A percentile compares a stretch with the other conserved stretches of the same genome.
Evolutionary conservation across 2,888 invertebrate species (phyloP).

Genomic region (Diploptera punctata): DNA sequence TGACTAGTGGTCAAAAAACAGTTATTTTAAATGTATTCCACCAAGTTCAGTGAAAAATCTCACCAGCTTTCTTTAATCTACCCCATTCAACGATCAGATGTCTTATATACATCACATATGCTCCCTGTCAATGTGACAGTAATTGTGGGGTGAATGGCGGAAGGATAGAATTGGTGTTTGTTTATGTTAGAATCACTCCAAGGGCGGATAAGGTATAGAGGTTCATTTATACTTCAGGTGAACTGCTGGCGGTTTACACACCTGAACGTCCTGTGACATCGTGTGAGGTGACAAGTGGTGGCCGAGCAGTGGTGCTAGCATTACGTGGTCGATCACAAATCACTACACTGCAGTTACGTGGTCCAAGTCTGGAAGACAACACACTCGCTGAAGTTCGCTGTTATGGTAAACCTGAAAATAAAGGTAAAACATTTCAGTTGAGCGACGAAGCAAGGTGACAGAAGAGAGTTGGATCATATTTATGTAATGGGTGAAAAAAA

Average conservation of each 20-base stretch:
- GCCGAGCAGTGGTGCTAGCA: conserved; percentile 72
- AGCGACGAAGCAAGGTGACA: conserved; percentile 41
- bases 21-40: too few species aligned
- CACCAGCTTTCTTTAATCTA: too few species aligned
- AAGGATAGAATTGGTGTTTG: too few species aligned
- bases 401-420: conserved; percentile 64
- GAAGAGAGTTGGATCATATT: conserved; percentile 12
- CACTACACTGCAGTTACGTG: conserved; percentile 67
- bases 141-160: too few species aligned
- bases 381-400: conserved; percentile 37
- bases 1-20: too few species aligned
- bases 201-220: too few species aligned
- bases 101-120: too few species aligned
- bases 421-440: conserved; percentile 52
- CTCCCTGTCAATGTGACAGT: too few species aligned
- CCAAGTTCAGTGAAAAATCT: too few species aligned
- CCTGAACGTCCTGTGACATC: conserved; percentile 76
- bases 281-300: conserved; percentile 78
- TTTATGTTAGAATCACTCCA: too few species aligned
- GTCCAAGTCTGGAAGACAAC: conserved; percentile 47
- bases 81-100: too few species aligned
- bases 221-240: too few species aligned
- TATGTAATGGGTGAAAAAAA: conserved; percentile 14
- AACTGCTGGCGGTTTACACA: conserved; percentile 77
- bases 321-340: conserved; percentile 70